These are phyloP conservation scores for Pangasianodon gigas DNA, from an alignment of 2,113 vertebrate genomes.

Conservation along the genomic window DNA sequence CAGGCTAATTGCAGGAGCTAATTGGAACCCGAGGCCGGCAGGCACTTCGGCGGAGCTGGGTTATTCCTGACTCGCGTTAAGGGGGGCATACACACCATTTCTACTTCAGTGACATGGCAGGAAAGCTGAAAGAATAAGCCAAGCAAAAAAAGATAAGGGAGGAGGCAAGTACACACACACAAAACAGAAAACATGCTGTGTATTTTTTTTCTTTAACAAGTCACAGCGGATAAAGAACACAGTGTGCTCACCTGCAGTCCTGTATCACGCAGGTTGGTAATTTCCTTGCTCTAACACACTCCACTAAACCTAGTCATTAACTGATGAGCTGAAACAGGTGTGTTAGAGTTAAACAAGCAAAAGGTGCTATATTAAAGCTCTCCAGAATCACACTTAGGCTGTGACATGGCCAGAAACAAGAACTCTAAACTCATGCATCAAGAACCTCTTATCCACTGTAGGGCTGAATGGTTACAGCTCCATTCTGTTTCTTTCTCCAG, in stretches of 20 bases:
- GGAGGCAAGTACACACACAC: background rate
- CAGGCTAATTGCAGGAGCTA: constrained; percentile 75
- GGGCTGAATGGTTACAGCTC: background rate
- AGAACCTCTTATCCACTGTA: background rate
- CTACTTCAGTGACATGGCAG: constrained; percentile 50
- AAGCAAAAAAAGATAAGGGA: background rate
- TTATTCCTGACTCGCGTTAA: constrained; percentile 52
- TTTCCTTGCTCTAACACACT: background rate
- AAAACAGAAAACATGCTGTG: background rate
- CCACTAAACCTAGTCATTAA: background rate
- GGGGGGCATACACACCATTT: constrained; percentile 30
- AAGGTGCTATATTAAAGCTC: background rate
- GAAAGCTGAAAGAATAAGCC: constrained; percentile 14
- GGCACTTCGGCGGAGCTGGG: constrained; percentile 53
- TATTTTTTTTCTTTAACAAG: too few relatives aligned
- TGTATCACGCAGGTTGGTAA: background rate
- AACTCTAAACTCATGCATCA: background rate
- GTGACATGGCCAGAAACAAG: background rate
- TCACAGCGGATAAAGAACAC: background rate
- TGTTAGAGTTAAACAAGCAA: background rate
- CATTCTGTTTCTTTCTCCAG: background rate
- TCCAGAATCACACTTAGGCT: background rate
- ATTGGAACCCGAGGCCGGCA: constrained; percentile 75
- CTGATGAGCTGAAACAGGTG: background rate
- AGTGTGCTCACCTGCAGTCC: background rate